Evolutionary conservation across 2,797 vertebrate species (phyloP).

Genomic region (Pelodytes ibericus): DNA sequence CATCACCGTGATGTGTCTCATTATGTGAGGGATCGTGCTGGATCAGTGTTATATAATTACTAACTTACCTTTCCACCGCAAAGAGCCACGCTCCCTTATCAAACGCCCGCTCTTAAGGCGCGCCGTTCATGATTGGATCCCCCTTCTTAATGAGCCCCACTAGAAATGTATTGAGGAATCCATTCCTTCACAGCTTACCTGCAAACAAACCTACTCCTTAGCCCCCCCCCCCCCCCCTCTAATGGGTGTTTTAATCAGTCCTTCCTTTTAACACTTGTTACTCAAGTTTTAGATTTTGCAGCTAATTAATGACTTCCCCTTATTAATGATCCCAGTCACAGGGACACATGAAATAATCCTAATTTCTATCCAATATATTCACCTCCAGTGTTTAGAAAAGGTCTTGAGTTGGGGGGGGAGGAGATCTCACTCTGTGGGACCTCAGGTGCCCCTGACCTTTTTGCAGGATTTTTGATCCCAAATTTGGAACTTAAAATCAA

Average conservation of each 20-base stretch:
- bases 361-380: too few relatives aligned
- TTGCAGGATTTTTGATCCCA: too few relatives aligned
- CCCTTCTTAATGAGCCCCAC: slow-evolving; percentile 1
- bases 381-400: too few relatives aligned
- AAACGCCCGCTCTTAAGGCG: background rate
- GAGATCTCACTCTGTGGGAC: too few relatives aligned
- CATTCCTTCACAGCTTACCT: background rate
- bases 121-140: background rate
- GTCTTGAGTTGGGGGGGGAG: too few relatives aligned
- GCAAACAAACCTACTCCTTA: background rate
- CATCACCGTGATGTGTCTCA: background rate
- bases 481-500: too few relatives aligned
- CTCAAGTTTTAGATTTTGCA: background rate
- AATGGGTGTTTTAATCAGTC: slow-evolving; percentile 16
- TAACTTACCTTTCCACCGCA: background rate
- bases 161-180: too few relatives aligned
- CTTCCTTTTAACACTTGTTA: background rate
- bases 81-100: background rate
- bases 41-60: slow-evolving; percentile 24
- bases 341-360: too few relatives aligned
- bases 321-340: background rate
- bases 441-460: too few relatives aligned
- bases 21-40: slow-evolving; percentile 14
- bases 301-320: background rate
- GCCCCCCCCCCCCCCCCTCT: background rate